These are phyloP conservation scores for Aspiorhynchus laticeps DNA, from an alignment of 2,113 vertebrate species.

Conservation along the genomic window DNA sequence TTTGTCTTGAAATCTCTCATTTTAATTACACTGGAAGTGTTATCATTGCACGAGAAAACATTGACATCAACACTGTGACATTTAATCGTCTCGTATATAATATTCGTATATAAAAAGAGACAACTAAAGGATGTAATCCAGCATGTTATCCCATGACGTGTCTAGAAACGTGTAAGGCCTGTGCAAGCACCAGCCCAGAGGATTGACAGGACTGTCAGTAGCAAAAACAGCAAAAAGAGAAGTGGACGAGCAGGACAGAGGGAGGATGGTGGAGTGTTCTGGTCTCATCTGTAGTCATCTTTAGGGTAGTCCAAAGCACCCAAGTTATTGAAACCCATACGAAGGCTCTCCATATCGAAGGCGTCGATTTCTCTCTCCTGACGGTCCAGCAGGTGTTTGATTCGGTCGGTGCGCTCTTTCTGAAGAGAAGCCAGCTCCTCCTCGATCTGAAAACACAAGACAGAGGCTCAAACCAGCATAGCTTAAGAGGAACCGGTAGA, in stretches of 20 bases:
- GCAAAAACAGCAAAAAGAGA: conserved; percentile 69
- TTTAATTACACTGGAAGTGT: conserved; percentile 77
- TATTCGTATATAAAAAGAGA: conserved; percentile 73
- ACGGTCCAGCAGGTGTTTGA: conserved; percentile 93
- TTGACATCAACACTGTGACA: conserved; percentile 80
- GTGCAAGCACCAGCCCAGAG: conserved; percentile 86
- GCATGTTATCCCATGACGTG: conserved; percentile 72
- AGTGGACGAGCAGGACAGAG: conserved; percentile 44
- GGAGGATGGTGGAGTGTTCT: conserved; percentile 46
- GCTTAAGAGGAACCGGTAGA: background rate
- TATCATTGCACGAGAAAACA: conserved; percentile 84
- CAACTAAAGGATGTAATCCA: conserved; percentile 81
- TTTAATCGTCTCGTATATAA: conserved; percentile 65
- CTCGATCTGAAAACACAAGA: conserved; percentile 83
- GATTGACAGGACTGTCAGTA: conserved; percentile 78
- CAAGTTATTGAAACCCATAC: conserved; percentile 94
- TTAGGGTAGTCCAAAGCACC: conserved; percentile 93
- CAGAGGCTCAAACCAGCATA: background rate
- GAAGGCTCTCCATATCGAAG: conserved; percentile 96
- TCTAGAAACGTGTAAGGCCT: conserved; percentile 74
- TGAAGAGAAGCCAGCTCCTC: conserved; percentile 97
- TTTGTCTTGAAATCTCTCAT: conserved; percentile 59
- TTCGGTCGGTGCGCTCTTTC: conserved; percentile 96
- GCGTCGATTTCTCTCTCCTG: conserved; percentile 93
- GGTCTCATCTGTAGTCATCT: conserved; percentile 98